Conservation (phyloP, 2,888 invertebrate species). For the Mantis religiosa region DNA sequence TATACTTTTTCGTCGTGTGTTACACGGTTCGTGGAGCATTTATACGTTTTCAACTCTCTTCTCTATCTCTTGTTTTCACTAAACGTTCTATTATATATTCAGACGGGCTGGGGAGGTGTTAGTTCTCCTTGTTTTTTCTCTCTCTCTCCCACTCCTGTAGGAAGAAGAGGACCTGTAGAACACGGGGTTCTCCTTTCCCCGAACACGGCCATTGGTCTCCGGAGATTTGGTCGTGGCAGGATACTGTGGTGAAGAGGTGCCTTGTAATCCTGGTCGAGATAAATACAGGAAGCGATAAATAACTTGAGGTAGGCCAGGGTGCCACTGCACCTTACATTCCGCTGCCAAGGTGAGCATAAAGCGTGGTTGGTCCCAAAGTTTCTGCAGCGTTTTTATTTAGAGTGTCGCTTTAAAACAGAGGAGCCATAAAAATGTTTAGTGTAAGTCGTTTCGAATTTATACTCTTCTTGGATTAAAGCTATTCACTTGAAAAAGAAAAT, state of each 20-base stretch:
- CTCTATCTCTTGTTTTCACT: not conserved
- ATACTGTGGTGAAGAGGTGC: not conserved
- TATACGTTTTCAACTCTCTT: not conserved
- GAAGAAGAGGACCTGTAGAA: not conserved
- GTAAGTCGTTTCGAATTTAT: too few species aligned
- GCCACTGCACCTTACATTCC: not conserved
- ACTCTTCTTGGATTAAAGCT: too few species aligned
- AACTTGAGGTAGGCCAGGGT: not conserved
- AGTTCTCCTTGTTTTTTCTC: too few species aligned
- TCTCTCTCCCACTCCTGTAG: not conserved
- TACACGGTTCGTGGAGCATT: not conserved
- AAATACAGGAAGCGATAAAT: slow-evolving; percentile 11
- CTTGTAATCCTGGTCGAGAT: slow-evolving; percentile 2
- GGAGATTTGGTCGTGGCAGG: not conserved
- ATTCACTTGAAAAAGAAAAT: too few species aligned
- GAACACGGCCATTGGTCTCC: not conserved
- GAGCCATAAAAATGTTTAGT: too few species aligned
- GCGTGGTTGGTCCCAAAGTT: not conserved
- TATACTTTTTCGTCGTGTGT: not conserved
- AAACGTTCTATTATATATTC: not conserved
- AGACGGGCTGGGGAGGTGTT: not conserved
- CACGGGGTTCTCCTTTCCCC: too few species aligned
- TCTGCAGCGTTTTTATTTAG: not conserved
- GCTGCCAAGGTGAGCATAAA: not conserved
- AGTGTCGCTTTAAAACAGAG: not conserved